These are phyloP conservation scores for Stegana nigrithorax DNA, from an alignment of 2,888 invertebrate genomes.

Conservation along the genomic window DNA sequence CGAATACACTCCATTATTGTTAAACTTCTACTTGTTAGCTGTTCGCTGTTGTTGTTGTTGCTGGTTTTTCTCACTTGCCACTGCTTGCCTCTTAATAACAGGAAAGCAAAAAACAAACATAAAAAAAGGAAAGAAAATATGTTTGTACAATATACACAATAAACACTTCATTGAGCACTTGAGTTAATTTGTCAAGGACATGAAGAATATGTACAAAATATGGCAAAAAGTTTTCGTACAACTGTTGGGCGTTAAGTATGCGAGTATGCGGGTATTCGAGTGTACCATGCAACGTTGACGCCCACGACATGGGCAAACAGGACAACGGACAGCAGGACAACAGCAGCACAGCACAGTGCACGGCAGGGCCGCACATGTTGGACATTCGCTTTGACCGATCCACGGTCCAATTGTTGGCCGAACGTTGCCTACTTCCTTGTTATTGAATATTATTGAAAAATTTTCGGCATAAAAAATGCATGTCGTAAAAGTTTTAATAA, in stretches of 20 bases:
- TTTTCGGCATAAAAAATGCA: constrained; percentile 52
- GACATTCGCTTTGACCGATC: too few relatives aligned
- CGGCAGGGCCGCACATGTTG: constrained; percentile 43
- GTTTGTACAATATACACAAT: constrained; percentile 39
- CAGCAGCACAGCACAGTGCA: too few relatives aligned
- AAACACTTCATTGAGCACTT: constrained; percentile 61
- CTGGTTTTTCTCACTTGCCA: not conserved
- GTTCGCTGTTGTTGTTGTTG: not conserved
- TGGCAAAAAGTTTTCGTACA: not conserved
- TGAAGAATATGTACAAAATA: constrained; percentile 3
- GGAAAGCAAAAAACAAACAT: not conserved
- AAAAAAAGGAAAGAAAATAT: too few relatives aligned
- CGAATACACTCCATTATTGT: constrained; percentile 39
- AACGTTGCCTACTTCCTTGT: not conserved
- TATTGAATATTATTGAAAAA: constrained; percentile 54
- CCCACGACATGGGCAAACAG: too few relatives aligned
- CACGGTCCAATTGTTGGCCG: too few relatives aligned
- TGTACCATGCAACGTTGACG: too few relatives aligned
- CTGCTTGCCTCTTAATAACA: not conserved
- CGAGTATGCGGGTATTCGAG: not conserved
- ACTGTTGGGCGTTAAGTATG: not conserved
- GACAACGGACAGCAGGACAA: too few relatives aligned
- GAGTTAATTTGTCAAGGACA: constrained; percentile 60
- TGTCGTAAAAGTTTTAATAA: constrained; percentile 50
- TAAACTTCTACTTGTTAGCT: not conserved